Percentiles rank a stretch among this genome's conserved stretches.
phyloP scores from a whole-genome alignment of 2,888 invertebrate species.

The Micoletzkya japonica region DNA sequence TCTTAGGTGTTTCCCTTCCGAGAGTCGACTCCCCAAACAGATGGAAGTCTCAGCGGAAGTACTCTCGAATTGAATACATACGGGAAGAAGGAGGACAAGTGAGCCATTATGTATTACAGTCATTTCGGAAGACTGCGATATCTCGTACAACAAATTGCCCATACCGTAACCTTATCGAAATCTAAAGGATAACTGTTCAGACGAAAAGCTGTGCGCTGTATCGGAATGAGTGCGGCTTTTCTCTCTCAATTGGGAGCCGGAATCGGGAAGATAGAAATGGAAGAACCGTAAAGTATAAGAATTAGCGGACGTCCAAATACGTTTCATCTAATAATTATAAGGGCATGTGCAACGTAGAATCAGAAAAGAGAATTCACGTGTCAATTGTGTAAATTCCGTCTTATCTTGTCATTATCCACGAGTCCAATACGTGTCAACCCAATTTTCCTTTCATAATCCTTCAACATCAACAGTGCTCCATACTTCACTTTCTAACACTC shows the following conservation, averaged over 20 bases:
- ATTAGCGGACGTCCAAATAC: neutral
- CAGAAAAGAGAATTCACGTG: too few species aligned
- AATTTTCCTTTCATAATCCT: too few species aligned
- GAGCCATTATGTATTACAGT: neutral
- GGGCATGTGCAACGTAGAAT: too few species aligned
- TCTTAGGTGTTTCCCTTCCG: slow-evolving; percentile 43
- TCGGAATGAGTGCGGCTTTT: slow-evolving; percentile 51
- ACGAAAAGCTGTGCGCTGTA: slow-evolving; percentile 40
- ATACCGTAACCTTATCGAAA: neutral
- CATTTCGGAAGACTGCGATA: neutral
- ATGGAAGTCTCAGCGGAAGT: slow-evolving; percentile 1
- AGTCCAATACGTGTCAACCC: too few species aligned
- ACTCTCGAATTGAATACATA: neutral
- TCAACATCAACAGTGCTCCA: too few species aligned
- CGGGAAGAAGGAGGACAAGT: neutral
- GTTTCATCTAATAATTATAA: neutral
- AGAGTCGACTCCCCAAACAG: slow-evolving; percentile 32
- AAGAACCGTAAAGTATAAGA: neutral
- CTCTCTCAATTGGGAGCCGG: slow-evolving; percentile 29
- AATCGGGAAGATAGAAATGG: slow-evolving; percentile 1
- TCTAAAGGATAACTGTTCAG: neutral
- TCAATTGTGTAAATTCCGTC: too few species aligned
- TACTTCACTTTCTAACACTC: too few species aligned
- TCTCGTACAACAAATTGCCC: neutral
- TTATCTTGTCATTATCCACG: too few species aligned